Base-by-base conservation (phyloP, 2,113 vertebrate species). In the Callionymus lyra region DNA sequence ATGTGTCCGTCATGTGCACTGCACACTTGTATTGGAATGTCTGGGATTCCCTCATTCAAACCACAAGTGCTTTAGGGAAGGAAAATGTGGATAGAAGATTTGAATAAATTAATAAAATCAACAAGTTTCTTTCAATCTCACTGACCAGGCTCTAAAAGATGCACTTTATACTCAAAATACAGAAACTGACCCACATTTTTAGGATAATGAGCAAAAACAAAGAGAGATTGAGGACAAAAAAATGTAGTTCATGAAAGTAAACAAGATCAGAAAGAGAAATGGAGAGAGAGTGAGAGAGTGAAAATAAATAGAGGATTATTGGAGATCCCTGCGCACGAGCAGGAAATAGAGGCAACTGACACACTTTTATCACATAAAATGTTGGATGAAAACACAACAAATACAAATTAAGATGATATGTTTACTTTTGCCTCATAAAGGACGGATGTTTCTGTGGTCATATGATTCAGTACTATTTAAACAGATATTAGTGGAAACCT, bases 201-300 rank as follows among this genome's bases (percentile, higher is more conserved):
- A 58, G 33, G 37, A 34, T 31, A 52, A 38, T 60, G 54, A 63
- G 60, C 54, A 72, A 36, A 58, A 63, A 42, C 53, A 43, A 44
- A 68, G 38, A 64, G 76, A 27, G 76, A 76, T 72, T 72, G 53
- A 62, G 70, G 68, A 63, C 63, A 58, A 27, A 27, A n/a, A 27
- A 27, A 27, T 27, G 21, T 27, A 61, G 63, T 53, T 42, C 38
- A 59, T 39, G 9, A 6, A 34, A 60, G 31, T 34, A 44, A 56
- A 63, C 1, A n/a, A 65, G 47, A 59, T 63, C 60, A 59, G 38
- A 65, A 50, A 42, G 44, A n/a, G 40, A 50, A 44, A 8, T 44
- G 49, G 47, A 46, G 16, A 50, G 37, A 18, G 32, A 41, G 38
- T 13, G 36, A 35, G 17, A 16, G 17, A 12, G 12, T 14, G 27